phyloP scores from a whole-genome alignment of 2,888 invertebrate genomes.

The Calameuta filiformis region DNA sequence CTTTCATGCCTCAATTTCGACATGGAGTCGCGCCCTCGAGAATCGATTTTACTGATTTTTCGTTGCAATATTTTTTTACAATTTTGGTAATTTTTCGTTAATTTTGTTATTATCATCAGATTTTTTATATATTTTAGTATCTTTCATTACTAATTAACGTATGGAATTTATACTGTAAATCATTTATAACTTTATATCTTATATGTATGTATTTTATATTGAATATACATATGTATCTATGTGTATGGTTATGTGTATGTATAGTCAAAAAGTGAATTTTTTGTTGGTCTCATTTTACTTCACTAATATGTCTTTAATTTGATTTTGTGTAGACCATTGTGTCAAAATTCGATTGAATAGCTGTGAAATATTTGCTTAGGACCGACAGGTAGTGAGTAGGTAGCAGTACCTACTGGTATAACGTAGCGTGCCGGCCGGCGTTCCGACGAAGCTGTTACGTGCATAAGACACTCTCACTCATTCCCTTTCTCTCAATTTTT shows the following conservation, averaged over 20 bases:
- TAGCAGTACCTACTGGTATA: not conserved
- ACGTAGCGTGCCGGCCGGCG: not conserved
- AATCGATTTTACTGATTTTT: not conserved
- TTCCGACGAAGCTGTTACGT: not conserved
- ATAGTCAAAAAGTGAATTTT: conserved; percentile 1
- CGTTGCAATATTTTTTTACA: not conserved
- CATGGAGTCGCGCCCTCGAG: not conserved
- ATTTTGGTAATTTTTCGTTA: no score
- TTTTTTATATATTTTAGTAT: not conserved
- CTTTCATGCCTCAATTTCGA: not conserved
- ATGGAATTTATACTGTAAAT: not conserved
- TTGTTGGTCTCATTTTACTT: conserved; percentile 9
- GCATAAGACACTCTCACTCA: not conserved
- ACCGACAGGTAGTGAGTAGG: conserved; percentile 19
- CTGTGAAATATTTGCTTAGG: conserved; percentile 57
- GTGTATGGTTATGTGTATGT: no score
- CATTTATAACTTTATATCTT: not conserved
- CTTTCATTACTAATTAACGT: not conserved
- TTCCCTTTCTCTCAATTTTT: not conserved
- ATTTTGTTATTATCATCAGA: not conserved
- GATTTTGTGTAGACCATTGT: conserved; percentile 49
- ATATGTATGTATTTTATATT: not conserved
- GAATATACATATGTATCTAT: no score
- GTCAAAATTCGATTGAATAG: conserved; percentile 55
- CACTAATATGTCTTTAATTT: conserved; percentile 53